Evolutionary conservation across 2,888 invertebrate species (phyloP), one percentile per base, ranked within the genome.

Genomic region (Drosophila maculinotata): DNA sequence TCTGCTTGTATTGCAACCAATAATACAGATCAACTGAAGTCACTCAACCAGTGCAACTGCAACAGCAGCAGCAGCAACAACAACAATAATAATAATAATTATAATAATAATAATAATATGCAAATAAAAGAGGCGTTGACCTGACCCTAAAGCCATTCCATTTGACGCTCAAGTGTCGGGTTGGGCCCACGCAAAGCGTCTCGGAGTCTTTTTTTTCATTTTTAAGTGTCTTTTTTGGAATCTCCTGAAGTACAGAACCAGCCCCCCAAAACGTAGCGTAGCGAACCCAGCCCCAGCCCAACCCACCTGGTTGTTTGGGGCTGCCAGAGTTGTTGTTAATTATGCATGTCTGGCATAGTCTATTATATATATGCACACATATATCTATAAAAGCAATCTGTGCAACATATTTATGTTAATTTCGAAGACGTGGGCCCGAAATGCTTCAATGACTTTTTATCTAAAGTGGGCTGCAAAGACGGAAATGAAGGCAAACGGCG

Each of bases 321-420:
- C 25, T 48, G 39, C 15, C n/a, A 28, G n/a, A 20, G 12, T 39
- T 20, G 41, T 57, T 62, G 49, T 60, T 73, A 69, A 73, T 73
- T 73, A 72, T 73, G 65, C 76, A 65, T 65, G 75, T 69, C 69
- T 69, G 65, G 65, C 44, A 30, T 54, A 17, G 56, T 60, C 69
- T 51, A 67, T 75, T 64, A 62, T 42, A 47, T 49, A 42, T 35
- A 41, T 39, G 12, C 41, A 31, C 7, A 38, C 23, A n/a, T 59
- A 28, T 60, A 54, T 79, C 63, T 60, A 42, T 60, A 47, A 60
- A 67, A 47, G 45, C 66, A 65, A 80, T 80, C 79, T 56, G 64
- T 67, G 66, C 63, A 75, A 70, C 79, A 78, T 79, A 67, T 81
- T 84, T 81, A 81, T 81, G 81, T 79, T 74, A 84, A 81, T 81